phyloP scores from a whole-genome alignment of 1,140 invertebrate species.

The Trypoxylus dichotomus region DNA sequence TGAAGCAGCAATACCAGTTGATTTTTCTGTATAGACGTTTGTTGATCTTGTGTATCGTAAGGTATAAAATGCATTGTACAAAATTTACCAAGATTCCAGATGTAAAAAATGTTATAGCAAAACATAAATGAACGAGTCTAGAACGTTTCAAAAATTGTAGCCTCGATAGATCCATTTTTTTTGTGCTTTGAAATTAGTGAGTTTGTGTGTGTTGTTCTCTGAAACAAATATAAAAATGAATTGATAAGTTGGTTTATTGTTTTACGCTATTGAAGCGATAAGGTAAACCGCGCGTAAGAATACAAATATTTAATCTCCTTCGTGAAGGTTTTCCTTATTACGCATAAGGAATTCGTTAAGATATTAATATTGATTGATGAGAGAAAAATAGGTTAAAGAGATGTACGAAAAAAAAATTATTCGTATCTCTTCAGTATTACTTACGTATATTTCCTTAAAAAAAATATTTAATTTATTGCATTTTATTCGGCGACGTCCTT shows the following conservation, averaged over 20 bases:
- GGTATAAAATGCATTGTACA: constrained; percentile 75
- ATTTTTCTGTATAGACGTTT: constrained; percentile 81
- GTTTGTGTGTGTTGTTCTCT: background rate
- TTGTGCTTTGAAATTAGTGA: background rate
- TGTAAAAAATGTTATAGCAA: constrained; percentile 87
- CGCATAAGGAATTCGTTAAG: no score
- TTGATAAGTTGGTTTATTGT: no score
- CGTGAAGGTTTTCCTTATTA: no score
- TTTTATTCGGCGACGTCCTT: background rate
- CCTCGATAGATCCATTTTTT: constrained; percentile 25
- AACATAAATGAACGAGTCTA: constrained; percentile 71
- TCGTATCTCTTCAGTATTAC: background rate
- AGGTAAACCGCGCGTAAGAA: no score
- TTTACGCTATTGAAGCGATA: no score
- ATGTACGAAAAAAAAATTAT: background rate
- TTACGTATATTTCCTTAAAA: background rate
- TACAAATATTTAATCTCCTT: no score
- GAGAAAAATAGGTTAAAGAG: background rate
- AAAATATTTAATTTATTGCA: background rate
- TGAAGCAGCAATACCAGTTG: constrained; percentile 89
- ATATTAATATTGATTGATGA: background rate
- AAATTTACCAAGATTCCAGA: constrained; percentile 87
- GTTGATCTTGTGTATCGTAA: constrained; percentile 73
- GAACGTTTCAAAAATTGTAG: constrained; percentile 63
- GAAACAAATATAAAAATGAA: no score